Evolutionary conservation across 2,113 vertebrate genomes (phyloP).

Genomic region (Triplophysa rosa): DNA sequence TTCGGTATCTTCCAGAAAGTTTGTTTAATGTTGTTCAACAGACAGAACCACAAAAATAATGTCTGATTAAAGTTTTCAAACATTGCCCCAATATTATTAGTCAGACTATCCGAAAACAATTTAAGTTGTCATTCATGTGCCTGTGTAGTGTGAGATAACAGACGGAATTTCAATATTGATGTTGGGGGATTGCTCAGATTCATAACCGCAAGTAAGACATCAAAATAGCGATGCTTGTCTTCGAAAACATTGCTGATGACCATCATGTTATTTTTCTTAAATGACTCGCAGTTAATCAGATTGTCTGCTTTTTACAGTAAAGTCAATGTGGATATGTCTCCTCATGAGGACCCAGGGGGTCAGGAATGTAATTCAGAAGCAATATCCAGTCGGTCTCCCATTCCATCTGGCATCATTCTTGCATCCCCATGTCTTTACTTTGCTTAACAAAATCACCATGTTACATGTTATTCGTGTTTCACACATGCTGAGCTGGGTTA

Average conservation of each 20-base stretch:
- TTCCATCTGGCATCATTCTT: background rate
- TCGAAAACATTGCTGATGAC: background rate
- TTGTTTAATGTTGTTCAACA: too few species aligned
- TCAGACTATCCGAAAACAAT: too few species aligned
- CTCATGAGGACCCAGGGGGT: slow-evolving; percentile 5
- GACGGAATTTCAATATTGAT: too few species aligned
- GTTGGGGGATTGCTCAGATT: too few species aligned
- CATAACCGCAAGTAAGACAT: too few species aligned
- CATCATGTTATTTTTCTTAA: background rate
- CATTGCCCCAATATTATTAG: too few species aligned
- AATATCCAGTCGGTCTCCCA: background rate
- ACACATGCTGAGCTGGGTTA: background rate
- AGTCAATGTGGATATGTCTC: background rate
- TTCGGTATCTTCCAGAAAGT: background rate
- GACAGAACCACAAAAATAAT: too few species aligned
- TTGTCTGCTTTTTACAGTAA: slow-evolving; percentile 4
- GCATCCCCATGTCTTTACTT: background rate
- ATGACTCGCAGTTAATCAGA: background rate
- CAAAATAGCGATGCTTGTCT: background rate
- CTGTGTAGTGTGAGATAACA: too few species aligned
- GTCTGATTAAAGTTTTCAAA: too few species aligned
- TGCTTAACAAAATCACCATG: background rate
- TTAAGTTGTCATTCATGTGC: too few species aligned
- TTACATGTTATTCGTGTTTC: background rate
- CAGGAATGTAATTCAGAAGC: slow-evolving; percentile 22